A percentile compares a stretch with the other conserved stretches of the same genome.
Conservation (phyloP, 2,113 vertebrate species). For the Brachypteracias leptosomus region DNA sequence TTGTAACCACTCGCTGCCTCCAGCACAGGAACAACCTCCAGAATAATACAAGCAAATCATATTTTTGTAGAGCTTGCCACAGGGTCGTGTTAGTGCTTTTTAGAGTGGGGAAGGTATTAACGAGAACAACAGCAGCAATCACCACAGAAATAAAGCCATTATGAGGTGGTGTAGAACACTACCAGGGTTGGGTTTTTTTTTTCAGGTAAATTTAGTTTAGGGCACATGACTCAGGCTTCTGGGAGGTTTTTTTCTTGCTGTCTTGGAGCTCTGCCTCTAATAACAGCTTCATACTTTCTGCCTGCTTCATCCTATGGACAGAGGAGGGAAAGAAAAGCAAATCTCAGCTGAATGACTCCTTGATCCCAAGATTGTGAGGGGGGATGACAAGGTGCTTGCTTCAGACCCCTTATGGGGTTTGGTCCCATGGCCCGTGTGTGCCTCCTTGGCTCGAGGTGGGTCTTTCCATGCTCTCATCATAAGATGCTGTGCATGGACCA, state of each 20-base stretch:
- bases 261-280: neutral
- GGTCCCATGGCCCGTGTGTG: neutral
- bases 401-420: neutral
- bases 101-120: slow-evolving; percentile 26
- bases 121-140: slow-evolving; percentile 13
- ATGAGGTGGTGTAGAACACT: neutral
- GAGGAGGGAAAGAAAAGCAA: neutral
- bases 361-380: neutral
- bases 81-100: neutral
- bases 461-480: neutral
- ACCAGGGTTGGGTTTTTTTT: neutral
- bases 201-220: neutral
- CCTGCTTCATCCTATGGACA: neutral
- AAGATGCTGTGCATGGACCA: neutral
- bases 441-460: neutral
- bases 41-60: slow-evolving; percentile 30
- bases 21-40: slow-evolving; percentile 39
- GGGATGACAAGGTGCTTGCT: neutral
- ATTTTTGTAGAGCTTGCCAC: neutral
- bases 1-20: slow-evolving; percentile 13
- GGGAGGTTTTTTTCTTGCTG: neutral
- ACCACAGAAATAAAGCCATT: slow-evolving; percentile 22
- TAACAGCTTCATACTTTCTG: neutral
- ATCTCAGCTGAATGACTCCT: neutral
- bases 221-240: neutral